Conservation (phyloP, 2,888 invertebrate species). For the Idaea dimidiata region DNA sequence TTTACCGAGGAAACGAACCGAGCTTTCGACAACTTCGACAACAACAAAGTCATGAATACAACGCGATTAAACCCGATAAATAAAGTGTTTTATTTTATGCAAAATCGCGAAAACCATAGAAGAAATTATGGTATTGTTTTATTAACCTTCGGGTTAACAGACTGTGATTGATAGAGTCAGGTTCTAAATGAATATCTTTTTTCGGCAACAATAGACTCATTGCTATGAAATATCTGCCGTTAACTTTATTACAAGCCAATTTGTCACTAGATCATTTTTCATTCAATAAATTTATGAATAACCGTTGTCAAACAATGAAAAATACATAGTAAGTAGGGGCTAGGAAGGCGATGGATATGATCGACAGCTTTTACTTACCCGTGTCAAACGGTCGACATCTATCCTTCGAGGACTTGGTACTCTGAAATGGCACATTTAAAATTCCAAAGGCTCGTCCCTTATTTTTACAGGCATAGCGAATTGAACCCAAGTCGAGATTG, state of each 20-base stretch:
- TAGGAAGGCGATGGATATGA: constrained; percentile 33
- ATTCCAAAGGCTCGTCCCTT: constrained; percentile 23
- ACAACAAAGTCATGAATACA: too few species aligned
- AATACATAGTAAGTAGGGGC: constrained; percentile 28
- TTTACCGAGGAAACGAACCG: too few species aligned
- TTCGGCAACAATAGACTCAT: not conserved
- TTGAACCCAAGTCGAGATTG: constrained; percentile 67
- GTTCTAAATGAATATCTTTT: not conserved
- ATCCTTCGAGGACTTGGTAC: constrained; percentile 45
- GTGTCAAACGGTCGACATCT: constrained; percentile 46
- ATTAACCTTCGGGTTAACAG: not conserved
- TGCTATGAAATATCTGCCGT: not conserved
- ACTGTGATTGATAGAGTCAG: not conserved
- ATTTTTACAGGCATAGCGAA: constrained; percentile 38
- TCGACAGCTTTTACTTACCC: constrained; percentile 45
- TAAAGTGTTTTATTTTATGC: too few species aligned
- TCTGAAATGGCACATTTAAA: constrained; percentile 29
- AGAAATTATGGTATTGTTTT: too few species aligned
- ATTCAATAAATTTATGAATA: constrained; percentile 20
- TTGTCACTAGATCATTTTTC: not conserved
- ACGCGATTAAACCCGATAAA: too few species aligned
- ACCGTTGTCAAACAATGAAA: constrained; percentile 39
- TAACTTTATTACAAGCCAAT: not conserved
- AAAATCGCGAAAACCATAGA: too few species aligned
- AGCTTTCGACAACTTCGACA: too few species aligned